phyloP scores from a whole-genome alignment of 2,797 vertebrate species.

The Acrocephalus scirpaceus region DNA sequence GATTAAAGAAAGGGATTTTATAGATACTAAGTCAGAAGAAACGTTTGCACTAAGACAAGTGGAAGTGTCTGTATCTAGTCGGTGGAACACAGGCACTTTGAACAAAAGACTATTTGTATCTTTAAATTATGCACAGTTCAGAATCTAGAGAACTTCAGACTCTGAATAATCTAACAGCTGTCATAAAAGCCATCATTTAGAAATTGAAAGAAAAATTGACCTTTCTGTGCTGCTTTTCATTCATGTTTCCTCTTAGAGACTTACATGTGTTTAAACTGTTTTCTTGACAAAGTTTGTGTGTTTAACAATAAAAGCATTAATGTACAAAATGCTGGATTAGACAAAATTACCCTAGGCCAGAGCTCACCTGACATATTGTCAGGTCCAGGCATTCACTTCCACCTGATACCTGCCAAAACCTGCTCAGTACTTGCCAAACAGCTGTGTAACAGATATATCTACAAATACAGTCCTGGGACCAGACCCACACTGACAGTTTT shows the following conservation, averaged over 20 bases:
- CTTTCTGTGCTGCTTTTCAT: not conserved
- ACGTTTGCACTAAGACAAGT: not conserved
- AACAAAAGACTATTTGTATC: conserved; percentile 6
- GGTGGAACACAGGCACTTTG: not conserved
- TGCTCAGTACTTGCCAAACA: not conserved
- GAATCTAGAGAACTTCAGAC: not conserved
- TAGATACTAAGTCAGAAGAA: conserved; percentile 18
- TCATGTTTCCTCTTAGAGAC: not conserved
- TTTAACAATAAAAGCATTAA: not conserved
- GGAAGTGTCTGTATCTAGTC: not conserved
- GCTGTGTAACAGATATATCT: not conserved
- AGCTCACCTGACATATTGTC: not conserved
- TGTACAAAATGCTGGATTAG: not conserved
- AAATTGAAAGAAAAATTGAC: not conserved
- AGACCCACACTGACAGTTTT: not conserved
- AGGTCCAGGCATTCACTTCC: not conserved
- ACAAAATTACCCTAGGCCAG: not conserved
- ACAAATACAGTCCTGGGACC: not conserved
- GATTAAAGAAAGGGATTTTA: not conserved
- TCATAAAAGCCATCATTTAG: not conserved
- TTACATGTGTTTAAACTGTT: not conserved
- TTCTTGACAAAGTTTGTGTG: not conserved
- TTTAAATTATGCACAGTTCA: not conserved
- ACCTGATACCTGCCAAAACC: not conserved
- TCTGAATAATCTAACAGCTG: not conserved